These are phyloP conservation scores for Coptotermes formosanus DNA, from an alignment of 1,140 invertebrate species.

Conservation along the genomic window DNA sequence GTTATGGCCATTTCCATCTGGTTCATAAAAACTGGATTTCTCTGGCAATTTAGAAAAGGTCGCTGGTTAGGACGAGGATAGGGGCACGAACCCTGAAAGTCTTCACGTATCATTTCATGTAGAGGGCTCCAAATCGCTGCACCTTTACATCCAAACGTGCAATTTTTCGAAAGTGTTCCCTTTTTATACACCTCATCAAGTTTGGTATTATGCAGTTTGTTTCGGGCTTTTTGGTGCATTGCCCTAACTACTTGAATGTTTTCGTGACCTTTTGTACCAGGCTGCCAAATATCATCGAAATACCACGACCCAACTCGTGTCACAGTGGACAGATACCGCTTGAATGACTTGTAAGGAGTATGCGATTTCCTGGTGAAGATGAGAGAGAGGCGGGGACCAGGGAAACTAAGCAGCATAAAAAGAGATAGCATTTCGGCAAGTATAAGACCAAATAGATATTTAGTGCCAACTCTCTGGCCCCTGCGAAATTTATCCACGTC, in stretches of 20 bases:
- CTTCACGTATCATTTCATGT: constrained; percentile 20
- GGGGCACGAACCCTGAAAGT: neutral
- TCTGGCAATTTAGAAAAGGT: neutral
- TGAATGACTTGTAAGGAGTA: constrained; percentile 40
- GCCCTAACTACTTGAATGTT: constrained; percentile 43
- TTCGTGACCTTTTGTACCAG: constrained; percentile 39
- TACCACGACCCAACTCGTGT: constrained; percentile 47
- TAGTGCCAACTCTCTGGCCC: constrained; percentile 35
- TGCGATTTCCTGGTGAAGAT: constrained; percentile 39
- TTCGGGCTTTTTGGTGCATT: constrained; percentile 43
- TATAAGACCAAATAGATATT: constrained; percentile 34
- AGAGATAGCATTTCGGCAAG: constrained; percentile 36
- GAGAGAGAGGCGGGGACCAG: constrained; percentile 34
- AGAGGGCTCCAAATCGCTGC: constrained; percentile 11
- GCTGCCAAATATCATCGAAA: constrained; percentile 42
- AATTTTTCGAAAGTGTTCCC: neutral
- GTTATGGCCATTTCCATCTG: constrained; percentile 33
- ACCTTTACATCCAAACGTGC: neutral
- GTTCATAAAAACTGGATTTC: constrained; percentile 23
- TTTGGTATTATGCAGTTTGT: constrained; percentile 24
- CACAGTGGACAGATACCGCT: constrained; percentile 47
- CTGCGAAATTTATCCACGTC: constrained; percentile 35
- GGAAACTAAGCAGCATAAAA: constrained; percentile 32
- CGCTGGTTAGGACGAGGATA: neutral
- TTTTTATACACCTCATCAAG: neutral